Base-by-base conservation (phyloP, 2,113 vertebrate genomes). In the Sula dactylatra region DNA sequence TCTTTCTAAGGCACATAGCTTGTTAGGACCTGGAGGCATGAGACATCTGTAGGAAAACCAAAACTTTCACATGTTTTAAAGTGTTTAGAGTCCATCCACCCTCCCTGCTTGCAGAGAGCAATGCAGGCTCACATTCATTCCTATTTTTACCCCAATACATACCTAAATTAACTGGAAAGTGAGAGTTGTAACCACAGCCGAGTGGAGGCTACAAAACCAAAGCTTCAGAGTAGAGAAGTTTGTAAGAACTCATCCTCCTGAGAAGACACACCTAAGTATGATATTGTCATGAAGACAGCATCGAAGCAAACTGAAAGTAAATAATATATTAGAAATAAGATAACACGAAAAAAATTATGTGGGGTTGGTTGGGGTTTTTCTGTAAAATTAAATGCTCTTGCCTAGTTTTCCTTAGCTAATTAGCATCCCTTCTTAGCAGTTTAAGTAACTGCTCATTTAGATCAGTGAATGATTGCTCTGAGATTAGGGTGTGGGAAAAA, bases 371-470 rank as follows among this genome's bases (percentile, higher is more conserved):
- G 42, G 42, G 44, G 44, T 24, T 58, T 71, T 73, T 72, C 71
- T 92, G 54, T 2, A 10, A 96, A 6, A 97, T 97, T 96, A 97
- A 98, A 97, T 84, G 97, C 91, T 97, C 91, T 98, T 95, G 96
- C 97, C 93, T 91, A 96, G 97, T 97, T 98, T 98, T 98, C 96
- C 95, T 97, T 96, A 87, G 97, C 98, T 99, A 99, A 99, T 99
- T 99, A 99, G 96, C 98, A 98, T 98, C 98, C 96, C 95, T 98
- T 98, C 97, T 97, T 98, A 98, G 98, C 73, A 95, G 98, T 98
- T 98, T 98, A 99, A 99, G 99, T 99, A 99, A 99, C 99, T 99
- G 98, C 98, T 99, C 98, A 98, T 99, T 99, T 98, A 99, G 98
- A 98, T 98, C 95, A 97, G 97, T 99, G 98, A 99, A 98, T 98